Evolutionary conservation across 2,888 invertebrate genomes (phyloP).

Genomic region (Hydroisotoma schaefferi): DNA sequence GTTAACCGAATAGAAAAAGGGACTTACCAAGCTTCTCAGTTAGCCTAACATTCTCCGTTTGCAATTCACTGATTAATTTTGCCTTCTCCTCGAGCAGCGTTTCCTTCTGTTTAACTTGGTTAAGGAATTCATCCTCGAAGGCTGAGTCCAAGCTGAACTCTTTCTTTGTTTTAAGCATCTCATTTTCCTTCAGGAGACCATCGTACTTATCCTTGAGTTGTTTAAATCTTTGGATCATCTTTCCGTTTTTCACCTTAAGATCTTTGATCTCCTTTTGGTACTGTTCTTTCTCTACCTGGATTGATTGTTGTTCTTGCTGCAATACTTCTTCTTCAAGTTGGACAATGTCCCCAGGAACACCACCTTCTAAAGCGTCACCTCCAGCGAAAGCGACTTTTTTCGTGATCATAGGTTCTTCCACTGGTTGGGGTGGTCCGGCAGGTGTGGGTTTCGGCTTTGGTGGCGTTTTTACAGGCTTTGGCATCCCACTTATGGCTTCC

Average conservation of each 20-base stretch:
- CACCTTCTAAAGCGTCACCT: constrained; percentile 18
- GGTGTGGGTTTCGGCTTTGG: not conserved
- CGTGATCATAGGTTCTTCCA: constrained; percentile 15
- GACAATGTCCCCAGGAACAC: not conserved
- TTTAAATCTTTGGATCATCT: constrained; percentile 78
- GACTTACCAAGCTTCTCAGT: constrained; percentile 68
- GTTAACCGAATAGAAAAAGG: too few species aligned
- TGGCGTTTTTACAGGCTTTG: not conserved
- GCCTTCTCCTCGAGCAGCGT: constrained; percentile 64
- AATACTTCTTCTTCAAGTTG: not conserved
- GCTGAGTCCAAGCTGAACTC: constrained; percentile 68
- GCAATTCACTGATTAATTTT: constrained; percentile 61
- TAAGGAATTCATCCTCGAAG: constrained; percentile 75
- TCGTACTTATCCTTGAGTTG: constrained; percentile 65
- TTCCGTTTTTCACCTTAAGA: constrained; percentile 68
- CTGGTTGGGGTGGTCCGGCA: not conserved
- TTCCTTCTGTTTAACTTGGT: constrained; percentile 57
- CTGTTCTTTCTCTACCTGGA: not conserved
- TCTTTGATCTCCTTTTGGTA: constrained; percentile 61
- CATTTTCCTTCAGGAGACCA: constrained; percentile 47
- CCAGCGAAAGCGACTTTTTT: constrained; percentile 16
- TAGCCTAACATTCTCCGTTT: constrained; percentile 65
- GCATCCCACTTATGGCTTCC: constrained; percentile 13
- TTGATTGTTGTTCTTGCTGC: not conserved
- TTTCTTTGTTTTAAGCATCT: constrained; percentile 54